A percentile compares a stretch with the other conserved stretches of the same genome.
These are phyloP conservation scores for Drosophila diplacantha DNA, from an alignment of 2,888 invertebrate species.

Conservation along the genomic window DNA sequence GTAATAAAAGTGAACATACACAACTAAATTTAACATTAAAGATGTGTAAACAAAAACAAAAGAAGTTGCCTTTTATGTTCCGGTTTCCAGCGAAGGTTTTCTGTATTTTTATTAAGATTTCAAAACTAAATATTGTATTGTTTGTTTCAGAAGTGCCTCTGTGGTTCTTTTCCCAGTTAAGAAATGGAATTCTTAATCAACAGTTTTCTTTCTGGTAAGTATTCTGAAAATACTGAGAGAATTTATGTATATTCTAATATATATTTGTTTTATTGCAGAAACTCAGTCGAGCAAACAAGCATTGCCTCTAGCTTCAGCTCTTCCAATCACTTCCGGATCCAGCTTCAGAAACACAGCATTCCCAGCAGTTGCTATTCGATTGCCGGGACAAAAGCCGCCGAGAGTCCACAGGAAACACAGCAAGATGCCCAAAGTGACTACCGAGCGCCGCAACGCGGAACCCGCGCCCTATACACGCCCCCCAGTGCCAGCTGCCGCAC, in stretches of 20 bases:
- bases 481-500: not conserved
- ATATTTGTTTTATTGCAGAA: not conserved
- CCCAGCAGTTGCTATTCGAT: not conserved
- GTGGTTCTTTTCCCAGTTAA: too few species aligned
- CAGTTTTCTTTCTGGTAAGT: not conserved
- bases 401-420: not conserved
- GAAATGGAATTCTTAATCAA: not conserved
- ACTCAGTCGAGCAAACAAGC: not conserved
- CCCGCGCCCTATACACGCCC: not conserved
- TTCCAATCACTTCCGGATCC: not conserved
- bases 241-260: not conserved
- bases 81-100: not conserved
- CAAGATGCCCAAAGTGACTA: not conserved
- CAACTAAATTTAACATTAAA: constrained; percentile 49
- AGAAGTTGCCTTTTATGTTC: not conserved
- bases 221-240: not conserved
- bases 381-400: not conserved
- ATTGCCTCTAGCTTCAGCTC: not conserved
- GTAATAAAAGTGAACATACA: constrained; percentile 67
- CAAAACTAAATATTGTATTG: not conserved
- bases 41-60: constrained; percentile 36
- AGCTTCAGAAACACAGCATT: not conserved
- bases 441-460: not conserved
- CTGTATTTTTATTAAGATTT: not conserved
- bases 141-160: not conserved